Evolutionary conservation across 1,140 invertebrate genomes (phyloP), one percentile per base, ranked within the genome.

Genomic region (Ericerus pela): DNA sequence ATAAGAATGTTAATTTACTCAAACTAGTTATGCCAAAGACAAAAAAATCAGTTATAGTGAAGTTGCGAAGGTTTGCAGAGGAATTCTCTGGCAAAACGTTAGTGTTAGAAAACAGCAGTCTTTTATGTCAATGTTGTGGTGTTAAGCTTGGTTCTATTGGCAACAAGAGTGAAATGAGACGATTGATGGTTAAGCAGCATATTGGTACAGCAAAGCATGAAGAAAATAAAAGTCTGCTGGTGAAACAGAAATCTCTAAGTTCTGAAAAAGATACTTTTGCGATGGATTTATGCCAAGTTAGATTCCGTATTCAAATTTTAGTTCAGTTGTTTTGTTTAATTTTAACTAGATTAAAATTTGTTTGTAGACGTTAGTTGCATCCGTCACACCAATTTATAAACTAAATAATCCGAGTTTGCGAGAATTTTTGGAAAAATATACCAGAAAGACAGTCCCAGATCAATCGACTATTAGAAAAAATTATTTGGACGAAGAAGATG

Each of bases 381-480:
- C 53, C 2, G 30, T 36, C 26, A 54, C 37, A 16, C 53, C 31
- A 12, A 11, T 54, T 18, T 54, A 18, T 31, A 54, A 54, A 24
- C 26, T 54, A 36, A 54, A 54, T 26, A n/a, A 54, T 33, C 53
- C 30, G 29, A 18, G n/a, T 20, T 54, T 54, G n/a, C 30, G 33
- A 16, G 33, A 36, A 8, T 36, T n/a, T 33, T 54, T n/a, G 24
- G 16, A 54, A 33, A 54, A 54, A 54, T 54, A 54, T 29, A 20
- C 3, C 24, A 33, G 30, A 36, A 27, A 30, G 24, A 11, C 3
- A 18, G 14, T 36, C 33, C 30, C 53, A 18, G 53, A 33, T 11
- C 30, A 54, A 26, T 36, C 22, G 26, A 54, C 30, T 11, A 33
- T 54, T 36, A 16, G 53, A 22, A 33, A 33, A 54, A 54, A 24